Percentiles rank a stretch among this genome's conserved stretches.
Conservation (phyloP, 1,140 invertebrate species). For the Homarus americanus region DNA sequence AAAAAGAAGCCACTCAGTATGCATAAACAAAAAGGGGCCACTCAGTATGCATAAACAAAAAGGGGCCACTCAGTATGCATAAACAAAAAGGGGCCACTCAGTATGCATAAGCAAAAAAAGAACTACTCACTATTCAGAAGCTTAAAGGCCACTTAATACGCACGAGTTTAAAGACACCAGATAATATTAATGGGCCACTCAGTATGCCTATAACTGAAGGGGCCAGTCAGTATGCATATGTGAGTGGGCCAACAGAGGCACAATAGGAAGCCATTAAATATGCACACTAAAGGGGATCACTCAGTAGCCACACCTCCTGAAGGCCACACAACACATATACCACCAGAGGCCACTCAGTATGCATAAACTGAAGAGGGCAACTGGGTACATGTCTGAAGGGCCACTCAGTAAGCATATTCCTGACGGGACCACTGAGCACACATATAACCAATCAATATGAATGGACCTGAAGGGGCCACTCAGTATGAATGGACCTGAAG, state of each 20-base stretch:
- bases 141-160: no score
- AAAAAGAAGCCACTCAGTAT: background rate
- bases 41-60: background rate
- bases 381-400: background rate
- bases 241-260: no score
- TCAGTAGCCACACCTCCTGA: background rate
- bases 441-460: no score
- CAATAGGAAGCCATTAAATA: no score
- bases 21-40: no score
- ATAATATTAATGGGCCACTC: no score
- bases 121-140: no score
- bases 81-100: background rate
- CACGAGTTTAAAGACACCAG: no score
- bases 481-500: no score
- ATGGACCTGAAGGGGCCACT: no score
- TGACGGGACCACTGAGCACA: no score
- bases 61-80: background rate
- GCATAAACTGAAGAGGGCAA: background rate
- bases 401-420: background rate
- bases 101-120: background rate
- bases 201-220: background rate
- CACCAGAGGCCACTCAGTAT: background rate
- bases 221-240: background rate
- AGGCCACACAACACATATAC: no score
- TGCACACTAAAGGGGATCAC: background rate